Evolutionary conservation across 2,888 invertebrate species (phyloP).

Genomic region (Podabrus alpinus): DNA sequence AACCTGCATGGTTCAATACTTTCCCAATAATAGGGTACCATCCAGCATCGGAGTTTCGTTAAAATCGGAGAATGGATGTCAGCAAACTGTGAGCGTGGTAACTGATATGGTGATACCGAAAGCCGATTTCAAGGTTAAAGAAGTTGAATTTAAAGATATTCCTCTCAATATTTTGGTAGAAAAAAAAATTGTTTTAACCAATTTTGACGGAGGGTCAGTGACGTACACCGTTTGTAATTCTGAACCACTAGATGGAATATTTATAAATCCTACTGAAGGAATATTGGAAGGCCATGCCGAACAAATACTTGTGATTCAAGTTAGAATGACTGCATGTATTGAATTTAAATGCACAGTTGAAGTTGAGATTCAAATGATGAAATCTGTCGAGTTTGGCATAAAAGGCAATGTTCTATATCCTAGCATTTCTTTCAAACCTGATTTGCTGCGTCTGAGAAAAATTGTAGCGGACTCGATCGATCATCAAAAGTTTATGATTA

Average conservation of each 20-base stretch:
- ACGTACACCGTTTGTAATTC: slow-evolving; percentile 35
- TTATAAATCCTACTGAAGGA: slow-evolving; percentile 38
- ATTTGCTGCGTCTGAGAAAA: slow-evolving; percentile 58
- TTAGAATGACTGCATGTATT: slow-evolving; percentile 21
- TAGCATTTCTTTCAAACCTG: slow-evolving; percentile 57
- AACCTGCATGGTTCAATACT: slow-evolving; percentile 54
- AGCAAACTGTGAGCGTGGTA: slow-evolving; percentile 29
- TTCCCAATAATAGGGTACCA: slow-evolving; percentile 37
- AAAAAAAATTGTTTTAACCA: slow-evolving; percentile 26
- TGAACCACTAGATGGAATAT: slow-evolving; percentile 35
- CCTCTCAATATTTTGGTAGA: slow-evolving; percentile 49
- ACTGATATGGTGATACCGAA: slow-evolving; percentile 29
- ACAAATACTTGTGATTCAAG: slow-evolving; percentile 37
- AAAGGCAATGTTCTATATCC: slow-evolving; percentile 60
- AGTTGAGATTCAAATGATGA: slow-evolving; percentile 47
- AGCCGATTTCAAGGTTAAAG: slow-evolving; percentile 23
- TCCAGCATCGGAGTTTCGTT: slow-evolving; percentile 45
- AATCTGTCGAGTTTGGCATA: slow-evolving; percentile 55
- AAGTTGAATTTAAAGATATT: slow-evolving; percentile 44
- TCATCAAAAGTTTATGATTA: slow-evolving; percentile 42
- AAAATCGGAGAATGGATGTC: slow-evolving; percentile 46
- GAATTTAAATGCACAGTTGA: slow-evolving; percentile 24
- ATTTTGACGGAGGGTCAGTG: slow-evolving; percentile 13
- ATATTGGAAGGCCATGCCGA: slow-evolving; percentile 38
- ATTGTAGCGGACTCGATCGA: slow-evolving; percentile 50